Evolutionary conservation across 53 echinoderm and acorn worm genomes (phyloP).

Genomic region (Mesocentrotus franciscanus): DNA sequence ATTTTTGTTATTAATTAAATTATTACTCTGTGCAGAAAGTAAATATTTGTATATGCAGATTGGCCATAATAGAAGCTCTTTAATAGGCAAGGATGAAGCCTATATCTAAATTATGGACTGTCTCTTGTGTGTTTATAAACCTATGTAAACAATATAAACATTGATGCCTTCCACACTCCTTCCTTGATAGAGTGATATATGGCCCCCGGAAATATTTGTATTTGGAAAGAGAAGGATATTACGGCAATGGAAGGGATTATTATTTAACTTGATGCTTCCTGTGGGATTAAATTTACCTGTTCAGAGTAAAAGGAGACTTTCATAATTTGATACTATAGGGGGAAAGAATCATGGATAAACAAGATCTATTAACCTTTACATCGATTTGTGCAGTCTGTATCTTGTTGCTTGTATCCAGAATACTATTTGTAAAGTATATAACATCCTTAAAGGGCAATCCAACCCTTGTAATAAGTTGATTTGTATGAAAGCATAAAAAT

Average conservation of each 20-base stretch:
- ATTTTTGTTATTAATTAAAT: not conserved
- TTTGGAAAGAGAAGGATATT: not conserved
- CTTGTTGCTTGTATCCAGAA: too few relatives aligned
- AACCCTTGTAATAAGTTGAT: too few relatives aligned
- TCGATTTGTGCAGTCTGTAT: too few relatives aligned
- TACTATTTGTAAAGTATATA: too few relatives aligned
- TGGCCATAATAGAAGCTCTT: not conserved
- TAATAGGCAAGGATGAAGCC: not conserved
- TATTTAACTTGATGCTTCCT: not conserved
- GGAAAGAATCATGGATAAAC: too few relatives aligned
- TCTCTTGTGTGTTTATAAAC: constrained; percentile 15
- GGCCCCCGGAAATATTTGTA: constrained; percentile 12
- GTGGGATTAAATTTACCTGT: not conserved
- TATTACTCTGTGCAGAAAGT: not conserved
- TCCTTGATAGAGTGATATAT: constrained; percentile 31
- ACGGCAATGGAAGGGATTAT: not conserved
- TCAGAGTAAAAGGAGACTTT: not conserved
- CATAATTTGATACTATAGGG: too few relatives aligned
- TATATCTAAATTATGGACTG: constrained; percentile 17
- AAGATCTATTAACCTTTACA: too few relatives aligned
- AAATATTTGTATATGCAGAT: constrained; percentile 40
- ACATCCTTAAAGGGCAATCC: too few relatives aligned
- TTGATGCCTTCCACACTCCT: too few relatives aligned
- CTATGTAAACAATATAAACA: constrained; percentile 22
- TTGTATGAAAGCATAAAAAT: too few relatives aligned